Evolutionary conservation across 2,113 vertebrate genomes (phyloP).

Genomic region (Ptilonorhynchus violaceus): DNA sequence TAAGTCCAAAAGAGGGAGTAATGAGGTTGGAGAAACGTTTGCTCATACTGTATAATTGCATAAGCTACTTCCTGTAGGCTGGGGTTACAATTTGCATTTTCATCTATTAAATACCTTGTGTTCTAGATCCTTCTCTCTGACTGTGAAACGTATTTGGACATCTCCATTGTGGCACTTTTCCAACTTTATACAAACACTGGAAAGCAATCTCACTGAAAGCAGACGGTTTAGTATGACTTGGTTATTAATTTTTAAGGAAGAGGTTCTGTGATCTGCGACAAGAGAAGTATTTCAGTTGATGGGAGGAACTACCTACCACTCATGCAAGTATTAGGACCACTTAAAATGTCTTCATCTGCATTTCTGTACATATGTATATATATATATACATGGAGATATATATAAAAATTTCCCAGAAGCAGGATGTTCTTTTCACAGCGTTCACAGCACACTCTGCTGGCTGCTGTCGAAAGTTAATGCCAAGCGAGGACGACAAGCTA

Average conservation of each 20-base stretch:
- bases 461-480: not conserved
- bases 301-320: not conserved
- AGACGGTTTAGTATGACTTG: not conserved
- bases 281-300: not conserved
- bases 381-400: not conserved
- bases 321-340: not conserved
- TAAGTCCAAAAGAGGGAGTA: not conserved
- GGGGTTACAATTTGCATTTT: not conserved
- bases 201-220: not conserved
- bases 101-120: not conserved
- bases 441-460: slow-evolving; percentile 54
- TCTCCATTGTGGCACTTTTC: not conserved
- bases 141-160: not conserved
- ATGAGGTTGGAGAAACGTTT: not conserved
- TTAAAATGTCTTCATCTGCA: slow-evolving; percentile 3
- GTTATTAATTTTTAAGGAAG: slow-evolving; percentile 4
- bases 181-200: not conserved
- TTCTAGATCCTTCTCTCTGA: not conserved
- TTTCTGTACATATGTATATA: not conserved
- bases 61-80: not conserved
- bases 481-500: not conserved
- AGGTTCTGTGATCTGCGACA: not conserved
- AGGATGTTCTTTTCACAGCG: not conserved
- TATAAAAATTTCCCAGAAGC: not conserved
- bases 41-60: not conserved